A percentile compares a stretch with the other conserved stretches of the same genome.
These are phyloP conservation scores for Brachionus rotundiformis DNA, from an alignment of 1,140 invertebrate genomes.

Conservation along the genomic window DNA sequence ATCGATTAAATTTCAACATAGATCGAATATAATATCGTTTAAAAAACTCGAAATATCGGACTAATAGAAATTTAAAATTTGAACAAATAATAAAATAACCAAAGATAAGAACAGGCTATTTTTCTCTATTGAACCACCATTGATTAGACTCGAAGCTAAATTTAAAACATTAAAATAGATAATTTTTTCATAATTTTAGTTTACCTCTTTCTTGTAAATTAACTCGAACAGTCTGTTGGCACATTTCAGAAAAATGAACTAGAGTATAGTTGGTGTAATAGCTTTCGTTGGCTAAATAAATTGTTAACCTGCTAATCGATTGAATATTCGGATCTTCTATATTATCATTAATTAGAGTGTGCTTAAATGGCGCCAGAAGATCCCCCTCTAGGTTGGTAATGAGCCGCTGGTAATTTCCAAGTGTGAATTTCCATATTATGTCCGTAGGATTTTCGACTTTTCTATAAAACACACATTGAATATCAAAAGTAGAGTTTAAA, in stretches of 20 bases:
- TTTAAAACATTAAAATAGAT: background rate
- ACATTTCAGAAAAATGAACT: constrained; percentile 25
- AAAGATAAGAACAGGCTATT: background rate
- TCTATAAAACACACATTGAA: constrained; percentile 22
- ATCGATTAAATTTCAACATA: no score
- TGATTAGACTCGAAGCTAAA: background rate
- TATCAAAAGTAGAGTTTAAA: constrained; percentile 25
- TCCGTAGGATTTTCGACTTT: constrained; percentile 38
- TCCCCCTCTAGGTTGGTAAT: constrained; percentile 17
- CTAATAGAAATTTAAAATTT: background rate
- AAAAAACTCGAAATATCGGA: background rate
- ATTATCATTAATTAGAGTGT: constrained; percentile 25
- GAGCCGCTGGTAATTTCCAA: constrained; percentile 9
- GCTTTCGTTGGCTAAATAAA: constrained; percentile 31
- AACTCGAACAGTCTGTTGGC: background rate
- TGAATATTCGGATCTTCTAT: background rate
- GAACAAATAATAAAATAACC: background rate
- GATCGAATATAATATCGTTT: background rate
- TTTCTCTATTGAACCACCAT: background rate
- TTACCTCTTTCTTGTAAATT: constrained; percentile 44
- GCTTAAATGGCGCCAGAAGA: background rate
- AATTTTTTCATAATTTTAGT: background rate
- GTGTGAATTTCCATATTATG: constrained; percentile 22
- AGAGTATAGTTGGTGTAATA: constrained; percentile 41
- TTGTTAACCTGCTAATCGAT: constrained; percentile 16